Conservation (phyloP, 2,888 invertebrate species). For the Ennomos fuscantarius region DNA sequence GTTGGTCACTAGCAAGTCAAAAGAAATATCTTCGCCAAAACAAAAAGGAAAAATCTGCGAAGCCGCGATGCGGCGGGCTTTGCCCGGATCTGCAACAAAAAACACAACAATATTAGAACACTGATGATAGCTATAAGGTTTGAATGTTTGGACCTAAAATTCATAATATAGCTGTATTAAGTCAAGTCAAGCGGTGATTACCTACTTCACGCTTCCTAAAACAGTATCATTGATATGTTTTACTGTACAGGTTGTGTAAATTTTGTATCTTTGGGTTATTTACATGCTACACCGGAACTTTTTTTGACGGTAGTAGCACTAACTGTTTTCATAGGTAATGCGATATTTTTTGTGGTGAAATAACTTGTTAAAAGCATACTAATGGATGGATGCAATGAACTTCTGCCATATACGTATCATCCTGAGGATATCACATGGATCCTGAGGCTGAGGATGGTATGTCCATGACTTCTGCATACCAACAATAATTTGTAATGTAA, state of each 20-base stretch:
- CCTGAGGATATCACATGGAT: no score
- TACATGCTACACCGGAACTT: neutral
- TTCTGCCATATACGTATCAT: neutral
- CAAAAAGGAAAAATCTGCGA: conserved; percentile 54
- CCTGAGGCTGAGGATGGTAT: no score
- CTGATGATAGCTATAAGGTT: neutral
- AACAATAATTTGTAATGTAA: no score
- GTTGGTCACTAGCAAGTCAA: conserved; percentile 58
- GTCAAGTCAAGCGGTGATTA: conserved; percentile 7
- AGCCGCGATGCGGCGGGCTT: conserved; percentile 79
- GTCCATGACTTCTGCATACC: no score
- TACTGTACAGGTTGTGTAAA: conserved; percentile 4
- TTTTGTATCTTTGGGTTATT: conserved; percentile 7
- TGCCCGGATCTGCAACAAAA: conserved; percentile 78
- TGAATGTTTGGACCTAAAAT: conserved; percentile 24
- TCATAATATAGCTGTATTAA: conserved; percentile 14
- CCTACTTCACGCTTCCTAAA: conserved; percentile 6
- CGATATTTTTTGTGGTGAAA: conserved; percentile 15
- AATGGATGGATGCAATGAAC: conserved; percentile 22
- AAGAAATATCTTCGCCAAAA: conserved; percentile 50
- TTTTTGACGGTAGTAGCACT: conserved; percentile 2
- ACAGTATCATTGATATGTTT: conserved; percentile 12
- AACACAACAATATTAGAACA: conserved; percentile 17
- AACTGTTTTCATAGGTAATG: conserved; percentile 17
- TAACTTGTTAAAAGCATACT: conserved; percentile 11